A percentile compares a stretch with the other conserved stretches of the same genome.
These are phyloP conservation scores for Megatriorchis doriae DNA, from an alignment of 2,113 vertebrate genomes.

Conservation along the genomic window DNA sequence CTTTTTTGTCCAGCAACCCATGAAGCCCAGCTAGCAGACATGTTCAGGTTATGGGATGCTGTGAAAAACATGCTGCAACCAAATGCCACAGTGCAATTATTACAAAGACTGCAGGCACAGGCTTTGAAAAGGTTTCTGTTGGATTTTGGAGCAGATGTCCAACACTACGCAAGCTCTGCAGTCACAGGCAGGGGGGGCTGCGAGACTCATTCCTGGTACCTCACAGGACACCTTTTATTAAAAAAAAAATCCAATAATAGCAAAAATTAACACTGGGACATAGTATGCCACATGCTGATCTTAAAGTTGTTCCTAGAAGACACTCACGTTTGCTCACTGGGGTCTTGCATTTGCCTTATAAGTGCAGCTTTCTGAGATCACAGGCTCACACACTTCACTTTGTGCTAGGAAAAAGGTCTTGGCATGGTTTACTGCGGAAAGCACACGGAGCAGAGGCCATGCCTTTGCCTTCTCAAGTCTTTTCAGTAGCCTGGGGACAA, in stretches of 20 bases:
- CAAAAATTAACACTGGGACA: neutral
- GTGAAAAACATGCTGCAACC: neutral
- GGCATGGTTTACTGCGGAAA: accelerated
- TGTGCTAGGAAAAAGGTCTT: neutral
- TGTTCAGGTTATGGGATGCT: neutral
- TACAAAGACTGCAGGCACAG: neutral
- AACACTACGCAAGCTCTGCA: neutral
- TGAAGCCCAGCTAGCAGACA: neutral
- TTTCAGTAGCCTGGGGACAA: neutral
- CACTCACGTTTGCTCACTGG: neutral
- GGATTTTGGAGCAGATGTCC: neutral
- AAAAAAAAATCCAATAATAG: neutral
- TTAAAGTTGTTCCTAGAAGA: neutral
- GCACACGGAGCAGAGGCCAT: accelerated
- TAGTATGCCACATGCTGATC: neutral
- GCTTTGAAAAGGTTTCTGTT: neutral
- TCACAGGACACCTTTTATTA: neutral
- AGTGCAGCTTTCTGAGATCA: neutral
- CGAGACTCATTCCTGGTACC: neutral
- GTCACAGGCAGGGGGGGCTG: accelerated
- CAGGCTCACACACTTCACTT: neutral
- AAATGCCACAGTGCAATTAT: neutral
- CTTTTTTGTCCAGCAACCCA: neutral
- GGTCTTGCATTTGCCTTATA: neutral
- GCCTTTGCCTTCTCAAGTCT: neutral